Evolutionary conservation across 30 jellyfish, hydroid and myxozoan genomes (phyloP), one percentile per base, ranked within the genome.

Genomic region (Hydra vulgaris): DNA sequence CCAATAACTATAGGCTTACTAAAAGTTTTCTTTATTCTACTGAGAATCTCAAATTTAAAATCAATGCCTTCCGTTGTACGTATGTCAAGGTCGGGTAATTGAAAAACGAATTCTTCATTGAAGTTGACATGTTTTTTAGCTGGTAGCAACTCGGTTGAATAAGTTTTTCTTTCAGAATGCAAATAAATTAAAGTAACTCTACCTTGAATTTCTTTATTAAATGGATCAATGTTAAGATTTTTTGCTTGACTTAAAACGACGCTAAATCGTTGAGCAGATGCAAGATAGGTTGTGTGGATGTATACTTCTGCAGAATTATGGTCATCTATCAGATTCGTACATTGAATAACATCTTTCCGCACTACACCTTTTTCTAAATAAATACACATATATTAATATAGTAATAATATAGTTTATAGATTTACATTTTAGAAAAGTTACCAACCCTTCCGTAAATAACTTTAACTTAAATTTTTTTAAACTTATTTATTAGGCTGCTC

Each of bases 241-340:
- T 94, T 79, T 27, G 89, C 98, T 56, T 87, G 85, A 84, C 81
- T 83, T 8, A 92, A 26, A 16, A 72, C 82, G 53, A 87, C 73
- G 73, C 91, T 92, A 61, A 92, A 67, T 56, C 95, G 69, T 61
- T 86, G 95, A 0, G 98, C 96, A 23, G 94, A 87, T 25, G 98
- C 94, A 12, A 92, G 86, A 54, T 92, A 81, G 71, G 92, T 89
- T 18, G 88, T 79, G 5, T 95, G 81, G 70, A 78, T 72, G 74
- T 86, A 74, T 25, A 86, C 26, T 53, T 86, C 95, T 17, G 96
- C 96, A 53, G 77, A 25, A 21, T 83, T 52, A 7, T 85, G 66
- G 26, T 82, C 96, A 66, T 87, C 85, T 16, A 1, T 56, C 7
- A 78, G 25, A 12, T 52, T 20, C 24, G 66, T 40, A 5, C 79